phyloP scores from a whole-genome alignment of 92 coral and sea anemone species.

The Pocillopora meandrina region DNA sequence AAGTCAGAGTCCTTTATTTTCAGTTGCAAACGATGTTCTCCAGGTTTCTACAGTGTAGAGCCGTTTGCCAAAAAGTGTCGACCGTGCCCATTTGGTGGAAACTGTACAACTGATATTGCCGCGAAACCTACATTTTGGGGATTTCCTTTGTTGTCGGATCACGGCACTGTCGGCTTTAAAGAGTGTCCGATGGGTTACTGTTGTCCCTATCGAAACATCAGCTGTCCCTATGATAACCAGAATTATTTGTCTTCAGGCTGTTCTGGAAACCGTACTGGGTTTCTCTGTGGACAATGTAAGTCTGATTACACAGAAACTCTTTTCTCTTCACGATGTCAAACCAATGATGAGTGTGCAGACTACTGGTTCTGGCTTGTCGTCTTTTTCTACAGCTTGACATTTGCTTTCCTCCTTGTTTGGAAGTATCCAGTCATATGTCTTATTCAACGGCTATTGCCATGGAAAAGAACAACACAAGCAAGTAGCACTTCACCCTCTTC shows the following conservation, averaged over 20 bases:
- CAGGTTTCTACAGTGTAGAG: constrained; percentile 42
- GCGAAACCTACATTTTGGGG: constrained; percentile 68
- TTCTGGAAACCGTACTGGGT: constrained; percentile 35
- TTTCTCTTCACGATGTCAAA: constrained; percentile 39
- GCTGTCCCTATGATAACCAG: constrained; percentile 28
- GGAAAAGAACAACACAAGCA: background rate
- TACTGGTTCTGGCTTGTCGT: constrained; percentile 60
- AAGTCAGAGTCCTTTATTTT: constrained; percentile 11
- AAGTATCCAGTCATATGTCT: constrained; percentile 1
- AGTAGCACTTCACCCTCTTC: background rate
- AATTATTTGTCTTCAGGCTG: constrained; percentile 13
- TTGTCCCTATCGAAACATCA: constrained; percentile 18
- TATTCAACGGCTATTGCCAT: background rate
- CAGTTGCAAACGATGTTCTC: constrained; percentile 30
- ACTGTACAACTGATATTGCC: constrained; percentile 50
- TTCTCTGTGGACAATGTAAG: constrained; percentile 45
- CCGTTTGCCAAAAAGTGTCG: constrained; percentile 24
- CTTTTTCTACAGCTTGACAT: constrained; percentile 24
- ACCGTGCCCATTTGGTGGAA: constrained; percentile 82
- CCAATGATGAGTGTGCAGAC: constrained; percentile 33
- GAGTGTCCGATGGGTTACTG: constrained; percentile 51
- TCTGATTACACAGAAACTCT: constrained; percentile 39
- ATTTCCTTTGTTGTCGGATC: background rate
- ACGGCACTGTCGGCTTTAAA: constrained; percentile 18
- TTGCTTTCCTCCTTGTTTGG: constrained; percentile 34